Conservation (phyloP, 2,113 vertebrate genomes). For the Hippoglossus stenolepis region DNA sequence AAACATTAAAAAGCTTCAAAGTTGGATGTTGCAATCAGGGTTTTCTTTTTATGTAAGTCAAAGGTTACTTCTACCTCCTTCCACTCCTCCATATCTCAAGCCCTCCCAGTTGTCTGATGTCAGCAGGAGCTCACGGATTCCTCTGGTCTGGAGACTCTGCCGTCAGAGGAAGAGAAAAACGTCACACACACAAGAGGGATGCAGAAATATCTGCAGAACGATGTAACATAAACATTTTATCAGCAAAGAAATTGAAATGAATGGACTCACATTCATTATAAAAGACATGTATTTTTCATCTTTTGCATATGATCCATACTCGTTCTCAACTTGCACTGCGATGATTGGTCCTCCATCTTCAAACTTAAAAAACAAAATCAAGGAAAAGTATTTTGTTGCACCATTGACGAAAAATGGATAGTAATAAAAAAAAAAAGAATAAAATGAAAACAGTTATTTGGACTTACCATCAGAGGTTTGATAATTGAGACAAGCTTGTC, state of each 20-base stretch:
- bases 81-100: slow-evolving; percentile 77
- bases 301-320: slow-evolving; percentile 93
- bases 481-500: slow-evolving; percentile 84
- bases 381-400: not conserved
- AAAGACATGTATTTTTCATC: slow-evolving; percentile 90
- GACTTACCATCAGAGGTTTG: slow-evolving; percentile 86
- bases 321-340: slow-evolving; percentile 94
- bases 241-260: not conserved
- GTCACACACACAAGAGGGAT: not conserved
- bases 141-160: slow-evolving; percentile 86
- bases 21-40: not conserved
- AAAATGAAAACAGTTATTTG: not conserved
- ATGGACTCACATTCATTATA: slow-evolving; percentile 84
- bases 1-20: not conserved
- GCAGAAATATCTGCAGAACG: not conserved
- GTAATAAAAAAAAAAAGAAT: not conserved
- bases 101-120: slow-evolving; percentile 89
- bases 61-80: slow-evolving; percentile 53
- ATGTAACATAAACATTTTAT: not conserved
- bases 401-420: not conserved
- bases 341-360: slow-evolving; percentile 90
- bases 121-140: slow-evolving; percentile 88
- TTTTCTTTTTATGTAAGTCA: too few relatives aligned
- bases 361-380: slow-evolving; percentile 51
- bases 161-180: not conserved